Conservation (phyloP, 2,113 vertebrate genomes). For the Catharus fuscescens region DNA sequence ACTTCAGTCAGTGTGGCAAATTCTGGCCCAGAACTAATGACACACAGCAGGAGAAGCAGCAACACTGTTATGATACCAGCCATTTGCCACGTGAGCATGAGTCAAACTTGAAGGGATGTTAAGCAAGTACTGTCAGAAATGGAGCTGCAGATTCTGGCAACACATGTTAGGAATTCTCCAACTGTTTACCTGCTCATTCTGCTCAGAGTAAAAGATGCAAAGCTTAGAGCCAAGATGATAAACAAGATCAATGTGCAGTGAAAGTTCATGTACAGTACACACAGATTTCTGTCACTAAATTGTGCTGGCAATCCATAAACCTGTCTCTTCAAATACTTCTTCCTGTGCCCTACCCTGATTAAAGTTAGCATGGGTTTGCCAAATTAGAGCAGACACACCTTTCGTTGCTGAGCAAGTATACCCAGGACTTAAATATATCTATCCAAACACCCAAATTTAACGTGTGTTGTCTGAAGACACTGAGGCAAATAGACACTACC, state of each 20-base stretch:
- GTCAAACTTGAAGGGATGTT: background rate
- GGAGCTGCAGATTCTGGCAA: background rate
- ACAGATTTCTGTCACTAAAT: background rate
- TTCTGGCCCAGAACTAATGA: background rate
- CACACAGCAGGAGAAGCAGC: background rate
- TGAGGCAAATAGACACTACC: background rate
- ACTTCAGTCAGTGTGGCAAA: background rate
- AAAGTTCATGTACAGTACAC: background rate
- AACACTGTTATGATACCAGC: background rate
- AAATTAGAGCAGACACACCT: conserved; percentile 27
- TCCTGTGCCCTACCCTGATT: background rate
- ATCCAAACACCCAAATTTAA: background rate
- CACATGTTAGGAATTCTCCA: background rate
- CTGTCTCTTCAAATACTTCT: conserved; percentile 7
- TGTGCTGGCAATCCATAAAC: background rate
- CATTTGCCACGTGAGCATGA: background rate
- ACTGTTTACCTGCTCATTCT: background rate
- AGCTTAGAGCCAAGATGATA: background rate
- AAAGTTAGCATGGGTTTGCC: background rate
- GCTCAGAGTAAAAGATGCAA: background rate
- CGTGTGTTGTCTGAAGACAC: background rate
- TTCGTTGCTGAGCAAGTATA: background rate
- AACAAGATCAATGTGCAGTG: background rate
- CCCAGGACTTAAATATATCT: background rate
- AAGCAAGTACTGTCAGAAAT: background rate